Evolutionary conservation across 30 jellyfish, hydroid and myxozoan species (phyloP), one percentile per base, ranked within the genome.

Genomic region (Aurelia aurita): DNA sequence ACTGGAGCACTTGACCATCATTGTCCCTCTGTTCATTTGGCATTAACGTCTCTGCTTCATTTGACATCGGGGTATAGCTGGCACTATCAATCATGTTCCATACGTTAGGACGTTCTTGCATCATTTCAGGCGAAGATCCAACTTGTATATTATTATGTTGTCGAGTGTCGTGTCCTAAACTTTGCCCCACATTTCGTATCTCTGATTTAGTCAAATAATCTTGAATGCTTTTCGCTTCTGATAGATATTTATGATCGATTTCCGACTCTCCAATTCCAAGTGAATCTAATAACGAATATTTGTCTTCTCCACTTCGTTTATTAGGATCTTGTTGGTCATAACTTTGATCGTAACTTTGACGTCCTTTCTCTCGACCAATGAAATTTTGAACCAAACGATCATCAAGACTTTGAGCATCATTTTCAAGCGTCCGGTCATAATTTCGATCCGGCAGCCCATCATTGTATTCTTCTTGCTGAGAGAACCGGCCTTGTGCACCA

Each of bases 71-170:
- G 20, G 93, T 83, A 47, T 83, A 83, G 31, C 87, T 83, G 13
- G 87, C 86, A 22, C 93, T 83, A 47, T 83, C 93, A 13, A 83
- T 35, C 93, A 83, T 83, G 67, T 83, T 83, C 87, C 87, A 83
- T 1, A 75, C 82, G 45, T 83, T 59, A 34, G 93, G 93, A 32
- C 43, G 51, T 63, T 83, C 93, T 20, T 55, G 84, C 59, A 83
- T 20, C 47, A 83, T 44, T 72, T 83, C 93, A 10, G 93, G 93
- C 26, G 93, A 70, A 12, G 83, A n/a, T 12, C 84, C 85, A 1
- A 83, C 32, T 59, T 83, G 93, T 6, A 83, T 83, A 65, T 61
- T 83, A 39, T 83, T 83, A 31, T 83, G 93, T 60, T 69, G 87
- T 62, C 74, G n/a, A 13, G 29, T 39, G 39, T 83, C 75, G 31